Base-by-base conservation (phyloP, 2,888 invertebrate species). In the Drosophila mettleri region DNA sequence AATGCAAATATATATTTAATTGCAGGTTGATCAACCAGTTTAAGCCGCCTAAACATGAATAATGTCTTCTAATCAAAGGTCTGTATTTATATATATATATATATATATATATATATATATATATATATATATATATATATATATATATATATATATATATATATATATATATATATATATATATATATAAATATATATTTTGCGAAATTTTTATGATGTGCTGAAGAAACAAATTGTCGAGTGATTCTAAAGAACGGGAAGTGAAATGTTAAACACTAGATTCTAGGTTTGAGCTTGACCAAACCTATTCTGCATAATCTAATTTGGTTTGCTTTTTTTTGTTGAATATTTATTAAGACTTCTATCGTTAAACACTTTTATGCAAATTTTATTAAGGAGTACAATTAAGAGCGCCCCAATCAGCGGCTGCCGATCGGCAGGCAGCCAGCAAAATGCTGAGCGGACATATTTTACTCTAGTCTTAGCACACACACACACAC, bases 141-240 rank as follows among this genome's bases (percentile, higher is more conserved):
- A 22, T 14, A 39, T 20, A 6, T 22, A n/a, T 22, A 43, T 24
- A 22, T 22, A 24, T 9, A 27, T 27, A 9, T 43, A 16, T 36
- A 3, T 51, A 14, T 12, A 3, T 7, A 4, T 9, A 2, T 41
- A 22, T 14, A 39, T 20, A 6, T 22, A n/a, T 22, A 43, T 24
- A 22, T 22, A 24, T 9, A 27, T 27, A 9, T 43, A 16, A 24
- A 3, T 51, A 14, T 12, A 3, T 7, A 4, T 9, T n/a, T n/a
- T n/a, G n/a, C n/a, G n/a, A n/a, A n/a, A 2, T 57, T 74, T 84
- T 78, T 73, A 82, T 66, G 79, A 85, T 85, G 88, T 82, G 82
- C 66, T 64, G 73, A 81, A 78, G 3, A 85, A 78, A 81, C 82
- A 73, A 82, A 87, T 87, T 81, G 88, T 55, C 58, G 63, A 52